A percentile compares a stretch with the other conserved stretches of the same genome.
phyloP scores from a whole-genome alignment of 2,888 invertebrate genomes.

The Nephrotoma flavescens region DNA sequence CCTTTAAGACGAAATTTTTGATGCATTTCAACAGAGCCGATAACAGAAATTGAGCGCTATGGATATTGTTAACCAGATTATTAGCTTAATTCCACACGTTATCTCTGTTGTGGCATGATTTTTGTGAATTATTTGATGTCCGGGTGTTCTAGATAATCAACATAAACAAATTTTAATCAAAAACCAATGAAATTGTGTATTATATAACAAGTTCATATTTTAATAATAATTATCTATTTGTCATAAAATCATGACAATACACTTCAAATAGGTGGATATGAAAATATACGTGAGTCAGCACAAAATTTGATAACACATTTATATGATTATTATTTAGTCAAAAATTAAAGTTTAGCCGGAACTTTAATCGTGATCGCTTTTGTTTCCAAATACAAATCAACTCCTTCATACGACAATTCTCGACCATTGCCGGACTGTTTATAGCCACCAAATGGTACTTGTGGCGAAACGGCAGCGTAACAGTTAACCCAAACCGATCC shows the following conservation, averaged over 20 bases:
- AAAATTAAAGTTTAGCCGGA: conserved; percentile 13
- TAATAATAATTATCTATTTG: neutral
- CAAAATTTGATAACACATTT: neutral
- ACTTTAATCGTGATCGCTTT: conserved; percentile 55
- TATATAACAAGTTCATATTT: neutral
- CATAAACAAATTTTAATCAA: neutral
- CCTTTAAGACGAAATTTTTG: neutral
- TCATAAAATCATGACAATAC: neutral
- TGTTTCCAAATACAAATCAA: conserved; percentile 61
- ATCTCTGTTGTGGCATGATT: neutral
- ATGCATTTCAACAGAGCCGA: neutral
- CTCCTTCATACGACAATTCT: conserved; percentile 56
- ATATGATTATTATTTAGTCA: neutral
- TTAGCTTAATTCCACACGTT: neutral
- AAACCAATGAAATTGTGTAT: neutral
- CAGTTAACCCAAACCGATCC: conserved; percentile 63
- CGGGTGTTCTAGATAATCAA: neutral
- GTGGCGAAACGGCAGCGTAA: conserved; percentile 35
- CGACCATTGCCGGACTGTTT: conserved; percentile 77
- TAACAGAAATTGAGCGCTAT: neutral
- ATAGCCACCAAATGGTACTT: conserved; percentile 81
- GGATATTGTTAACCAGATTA: neutral
- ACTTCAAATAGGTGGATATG: neutral
- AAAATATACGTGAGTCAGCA: neutral
- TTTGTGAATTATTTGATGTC: neutral